Evolutionary conservation across 1,140 invertebrate genomes (phyloP), one percentile per base, ranked within the genome.

Genomic region (Lepidurus arcticus): DNA sequence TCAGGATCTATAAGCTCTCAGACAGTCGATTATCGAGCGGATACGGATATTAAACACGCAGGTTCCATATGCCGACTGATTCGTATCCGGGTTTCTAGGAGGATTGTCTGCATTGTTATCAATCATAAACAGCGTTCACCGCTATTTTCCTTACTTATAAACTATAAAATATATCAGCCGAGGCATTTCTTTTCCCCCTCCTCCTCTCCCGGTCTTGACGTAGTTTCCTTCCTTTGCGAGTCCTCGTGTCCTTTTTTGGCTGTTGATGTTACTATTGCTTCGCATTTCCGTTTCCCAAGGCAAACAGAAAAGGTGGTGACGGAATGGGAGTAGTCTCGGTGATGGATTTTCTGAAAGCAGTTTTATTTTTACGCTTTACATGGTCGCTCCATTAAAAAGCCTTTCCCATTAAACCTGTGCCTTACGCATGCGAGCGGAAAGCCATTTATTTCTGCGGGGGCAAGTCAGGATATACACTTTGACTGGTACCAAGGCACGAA

Each of bases 331-430:
- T 10, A 16, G 53, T 13, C 16, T 9, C 9, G 53, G 53, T 65
- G 53, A 65, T 65, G 53, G 53, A 65, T 65, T 65, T 65, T 65
- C 53, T 65, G 53, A 65, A 47, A 65, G 53, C 53, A 65, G 53
- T n/a, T 65, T 65, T 65, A 65, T 65, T 65, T 65, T 65, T 65
- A 65, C 53, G 53, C 53, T 65, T 65, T n/a, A 65, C 53, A 65
- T 65, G 53, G 53, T 65, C 53, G 53, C 53, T 65, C 53, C 53
- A 65, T 65, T 65, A 65, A 65, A 65, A 65, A n/a, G 53, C 53
- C 53, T 65, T 65, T 65, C 53, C 53, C n/a, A 65, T 65, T 65
- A 65, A 65, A 65, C 9, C 53, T 65, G 53, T 16, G 53, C 53
- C 53, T 65, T 65, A 65, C 8, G 53, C 53, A 65, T 65, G 53